These are phyloP conservation scores for Nymphalis io DNA, from an alignment of 1,140 invertebrate species.

Conservation along the genomic window DNA sequence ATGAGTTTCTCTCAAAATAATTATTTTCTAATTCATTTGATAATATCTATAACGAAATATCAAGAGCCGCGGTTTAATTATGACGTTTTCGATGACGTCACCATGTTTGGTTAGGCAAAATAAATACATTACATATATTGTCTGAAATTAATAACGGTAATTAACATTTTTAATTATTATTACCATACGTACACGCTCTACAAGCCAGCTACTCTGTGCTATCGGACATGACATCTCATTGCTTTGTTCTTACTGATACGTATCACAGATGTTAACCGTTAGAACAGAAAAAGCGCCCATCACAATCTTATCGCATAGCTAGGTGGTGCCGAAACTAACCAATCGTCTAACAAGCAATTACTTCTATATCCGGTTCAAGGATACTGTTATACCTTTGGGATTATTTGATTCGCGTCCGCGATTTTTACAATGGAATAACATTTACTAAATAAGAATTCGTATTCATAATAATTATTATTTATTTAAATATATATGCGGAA, in stretches of 20 bases:
- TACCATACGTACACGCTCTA: slow-evolving; percentile 12
- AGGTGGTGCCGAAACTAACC: slow-evolving; percentile 44
- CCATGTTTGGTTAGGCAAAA: too few relatives aligned
- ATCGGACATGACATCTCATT: slow-evolving; percentile 45
- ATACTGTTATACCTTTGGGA: background rate
- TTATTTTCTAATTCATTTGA: too few relatives aligned
- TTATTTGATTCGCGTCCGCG: too few relatives aligned
- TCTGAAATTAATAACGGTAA: background rate
- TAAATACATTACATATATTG: too few relatives aligned
- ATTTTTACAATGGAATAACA: too few relatives aligned
- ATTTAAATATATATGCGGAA: too few relatives aligned
- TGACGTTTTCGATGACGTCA: too few relatives aligned
- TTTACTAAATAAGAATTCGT: too few relatives aligned
- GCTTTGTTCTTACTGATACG: slow-evolving; percentile 48
- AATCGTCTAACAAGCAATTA: slow-evolving; percentile 50
- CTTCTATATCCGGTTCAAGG: slow-evolving; percentile 36
- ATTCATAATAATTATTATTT: too few relatives aligned
- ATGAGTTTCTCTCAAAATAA: too few relatives aligned
- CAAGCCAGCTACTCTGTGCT: slow-evolving; percentile 20
- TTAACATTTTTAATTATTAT: background rate
- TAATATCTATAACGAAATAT: too few relatives aligned
- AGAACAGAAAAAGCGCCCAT: slow-evolving; percentile 30
- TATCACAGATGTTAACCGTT: slow-evolving; percentile 46
- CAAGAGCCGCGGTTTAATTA: too few relatives aligned
- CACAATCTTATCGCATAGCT: slow-evolving; percentile 42